Evolutionary conservation across 2,888 invertebrate species (phyloP).

Genomic region (Pseudococcus viburni): DNA sequence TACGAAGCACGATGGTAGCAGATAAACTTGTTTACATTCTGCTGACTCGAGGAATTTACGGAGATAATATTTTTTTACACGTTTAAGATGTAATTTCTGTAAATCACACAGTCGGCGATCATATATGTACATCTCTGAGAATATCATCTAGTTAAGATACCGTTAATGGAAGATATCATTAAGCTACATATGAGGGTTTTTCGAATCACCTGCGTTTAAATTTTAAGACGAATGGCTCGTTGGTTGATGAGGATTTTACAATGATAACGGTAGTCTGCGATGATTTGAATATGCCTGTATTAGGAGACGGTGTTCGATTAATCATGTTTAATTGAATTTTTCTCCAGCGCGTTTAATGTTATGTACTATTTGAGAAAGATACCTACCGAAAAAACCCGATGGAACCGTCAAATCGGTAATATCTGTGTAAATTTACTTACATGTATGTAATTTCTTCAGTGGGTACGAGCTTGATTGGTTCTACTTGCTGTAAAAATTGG

Average conservation of each 20-base stretch:
- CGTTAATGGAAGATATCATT: no score
- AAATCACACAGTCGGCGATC: not conserved
- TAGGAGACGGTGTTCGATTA: not conserved
- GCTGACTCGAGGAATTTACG: not conserved
- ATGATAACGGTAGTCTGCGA: not conserved
- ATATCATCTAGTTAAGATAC: not conserved
- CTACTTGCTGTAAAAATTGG: conserved; percentile 32
- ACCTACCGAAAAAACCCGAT: not conserved
- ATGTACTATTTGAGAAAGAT: conserved; percentile 8
- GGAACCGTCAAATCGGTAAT: conserved; percentile 13
- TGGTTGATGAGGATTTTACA: no score
- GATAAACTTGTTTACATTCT: not conserved
- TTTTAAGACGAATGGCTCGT: no score
- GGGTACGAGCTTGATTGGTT: conserved; percentile 46
- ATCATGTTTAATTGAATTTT: conserved; percentile 37
- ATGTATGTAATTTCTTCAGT: conserved; percentile 6
- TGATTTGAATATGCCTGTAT: not conserved
- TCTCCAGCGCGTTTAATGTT: conserved; percentile 13
- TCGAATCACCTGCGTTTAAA: no score
- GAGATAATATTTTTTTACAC: conserved; percentile 14
- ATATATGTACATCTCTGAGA: not conserved
- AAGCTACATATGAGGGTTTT: no score
- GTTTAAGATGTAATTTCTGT: conserved; percentile 21
- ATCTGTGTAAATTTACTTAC: conserved; percentile 10
- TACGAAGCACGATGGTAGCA: not conserved